phyloP scores from a whole-genome alignment of 2,797 vertebrate genomes.

The Sebastes flavidus region DNA sequence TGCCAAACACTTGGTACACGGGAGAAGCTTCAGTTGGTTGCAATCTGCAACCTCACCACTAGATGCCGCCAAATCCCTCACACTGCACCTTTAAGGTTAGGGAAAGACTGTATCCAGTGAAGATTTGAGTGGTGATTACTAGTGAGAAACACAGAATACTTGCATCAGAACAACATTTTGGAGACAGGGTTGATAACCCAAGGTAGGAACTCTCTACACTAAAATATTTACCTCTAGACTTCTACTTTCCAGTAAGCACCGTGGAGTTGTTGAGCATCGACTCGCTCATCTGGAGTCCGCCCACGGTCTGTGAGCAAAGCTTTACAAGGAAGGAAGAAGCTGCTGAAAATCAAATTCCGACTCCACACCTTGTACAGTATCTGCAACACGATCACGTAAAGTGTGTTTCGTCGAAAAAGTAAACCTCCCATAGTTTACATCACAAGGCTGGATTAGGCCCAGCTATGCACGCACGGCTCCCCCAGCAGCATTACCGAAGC shows the following conservation, averaged over 20 bases:
- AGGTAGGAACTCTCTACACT: not conserved
- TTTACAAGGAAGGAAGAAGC: slow-evolving; percentile 28
- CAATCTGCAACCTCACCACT: no score
- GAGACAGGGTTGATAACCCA: not conserved
- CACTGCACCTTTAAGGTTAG: not conserved
- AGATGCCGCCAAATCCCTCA: no score
- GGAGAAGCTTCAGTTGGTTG: no score
- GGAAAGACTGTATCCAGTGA: not conserved
- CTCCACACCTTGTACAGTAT: not conserved
- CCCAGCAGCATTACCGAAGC: slow-evolving; percentile 27
- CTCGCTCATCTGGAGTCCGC: slow-evolving; percentile 22
- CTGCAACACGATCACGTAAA: slow-evolving; percentile 28
- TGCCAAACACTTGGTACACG: no score
- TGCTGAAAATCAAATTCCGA: slow-evolving; percentile 10
- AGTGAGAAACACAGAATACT: not conserved
- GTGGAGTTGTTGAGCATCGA: slow-evolving; percentile 16
- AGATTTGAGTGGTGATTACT: not conserved
- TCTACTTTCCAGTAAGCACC: slow-evolving; percentile 16
- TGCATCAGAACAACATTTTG: not conserved
- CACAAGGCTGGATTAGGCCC: slow-evolving; percentile 30
- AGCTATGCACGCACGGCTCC: slow-evolving; percentile 15
- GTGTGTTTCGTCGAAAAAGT: not conserved
- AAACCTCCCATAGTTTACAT: slow-evolving; percentile 33
- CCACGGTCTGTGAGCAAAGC: slow-evolving; percentile 30
- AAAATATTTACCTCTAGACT: slow-evolving; percentile 30